Evolutionary conservation across 2,888 invertebrate species (phyloP).

Genomic region (Gymnosoma rotundatum): DNA sequence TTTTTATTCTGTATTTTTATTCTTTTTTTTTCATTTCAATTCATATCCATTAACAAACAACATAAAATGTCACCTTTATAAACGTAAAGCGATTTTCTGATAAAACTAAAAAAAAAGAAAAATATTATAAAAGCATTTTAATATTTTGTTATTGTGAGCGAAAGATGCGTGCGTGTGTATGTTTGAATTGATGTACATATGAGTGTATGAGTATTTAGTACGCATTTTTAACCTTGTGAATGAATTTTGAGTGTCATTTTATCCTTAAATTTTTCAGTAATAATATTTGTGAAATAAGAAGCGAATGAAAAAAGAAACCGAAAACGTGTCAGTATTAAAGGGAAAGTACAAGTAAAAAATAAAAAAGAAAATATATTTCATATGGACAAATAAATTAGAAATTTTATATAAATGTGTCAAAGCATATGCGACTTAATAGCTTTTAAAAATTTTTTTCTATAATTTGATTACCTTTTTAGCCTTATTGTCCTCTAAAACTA

Average conservation of each 20-base stretch:
- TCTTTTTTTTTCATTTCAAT: constrained; percentile 43
- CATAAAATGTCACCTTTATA: constrained; percentile 61
- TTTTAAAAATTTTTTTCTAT: not conserved
- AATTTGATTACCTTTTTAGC: no score
- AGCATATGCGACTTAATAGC: not conserved
- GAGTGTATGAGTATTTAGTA: constrained; percentile 4
- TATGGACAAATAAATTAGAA: not conserved
- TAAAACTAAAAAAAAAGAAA: constrained; percentile 9
- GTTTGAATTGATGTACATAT: no score
- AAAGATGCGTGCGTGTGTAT: no score
- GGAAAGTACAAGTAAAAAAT: no score
- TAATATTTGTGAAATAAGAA: no score
- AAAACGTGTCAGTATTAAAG: no score
- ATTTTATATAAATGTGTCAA: not conserved
- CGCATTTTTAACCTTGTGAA: constrained; percentile 39
- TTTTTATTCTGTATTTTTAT: constrained; percentile 23
- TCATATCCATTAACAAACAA: constrained; percentile 29
- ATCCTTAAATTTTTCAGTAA: not conserved
- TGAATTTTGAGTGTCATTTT: constrained; percentile 45
- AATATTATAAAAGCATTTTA: not conserved
- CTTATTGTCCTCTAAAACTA: no score
- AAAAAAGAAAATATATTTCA: no score
- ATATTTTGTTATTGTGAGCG: no score
- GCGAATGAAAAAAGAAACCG: no score
- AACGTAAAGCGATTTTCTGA: constrained; percentile 38